Base-by-base conservation (phyloP, 2,888 invertebrate genomes). In the Mythimna albipuncta region DNA sequence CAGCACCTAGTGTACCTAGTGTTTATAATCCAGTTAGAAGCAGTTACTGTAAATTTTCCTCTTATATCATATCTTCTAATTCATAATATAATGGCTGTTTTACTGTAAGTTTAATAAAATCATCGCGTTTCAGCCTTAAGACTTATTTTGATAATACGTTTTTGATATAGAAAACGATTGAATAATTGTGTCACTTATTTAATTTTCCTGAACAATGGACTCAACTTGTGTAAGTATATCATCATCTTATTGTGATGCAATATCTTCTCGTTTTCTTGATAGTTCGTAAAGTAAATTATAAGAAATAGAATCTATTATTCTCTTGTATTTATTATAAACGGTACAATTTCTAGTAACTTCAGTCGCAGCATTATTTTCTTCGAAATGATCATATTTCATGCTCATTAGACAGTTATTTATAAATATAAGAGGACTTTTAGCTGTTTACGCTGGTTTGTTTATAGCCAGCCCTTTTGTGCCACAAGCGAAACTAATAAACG, bases 11-110 rank as follows among this genome's bases (percentile, higher is more conserved):
- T 47, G 47, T 38, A 63, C 13, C 61, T 55, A 72, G 32, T 47
- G n/a, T 57, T 52, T 62, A 50, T 35, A 62, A 41, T 61, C 9
- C 1, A 55, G n/a, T 67, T 61, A 64, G n/a, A 19, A 57, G 21
- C 35, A 54, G 61, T 50, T 55, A 50, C 54, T 26, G 38, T 61
- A 57, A 59, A 64, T 71, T 78, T 79, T 58, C 59, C 67, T 67
- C 57, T 82, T 82, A 57, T 62, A 66, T 65, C 54, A 63, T 35
- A 52, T 5, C 0, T 13, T 76, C 58, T 66, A 66, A 66, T 50
- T 55, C 26, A 26, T 38, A 6, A 54, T 11, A 47, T 32, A 21
- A 52, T n/a, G 35, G 6, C 7, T 61, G 44, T 72, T 32, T 69
- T 19, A 59, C n/a, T 52, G 32, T 54, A 7, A 9, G n/a, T 47